phyloP scores from a whole-genome alignment of 2,888 invertebrate species.

The Rhaphigaster nebulosa region DNA sequence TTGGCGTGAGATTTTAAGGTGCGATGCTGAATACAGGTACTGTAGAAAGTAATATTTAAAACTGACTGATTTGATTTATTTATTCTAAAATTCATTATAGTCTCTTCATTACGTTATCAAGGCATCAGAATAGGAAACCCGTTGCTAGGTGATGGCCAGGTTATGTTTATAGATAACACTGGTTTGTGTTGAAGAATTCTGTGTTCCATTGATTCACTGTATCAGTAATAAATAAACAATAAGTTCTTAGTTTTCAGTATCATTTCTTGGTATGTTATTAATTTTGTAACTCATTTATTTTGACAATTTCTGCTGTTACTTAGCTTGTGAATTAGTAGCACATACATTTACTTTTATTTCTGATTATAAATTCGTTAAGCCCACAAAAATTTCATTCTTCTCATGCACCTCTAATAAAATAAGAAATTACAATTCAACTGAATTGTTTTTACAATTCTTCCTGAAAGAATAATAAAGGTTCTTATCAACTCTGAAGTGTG shows the following conservation, averaged over 20 bases:
- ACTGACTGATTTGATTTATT: not conserved
- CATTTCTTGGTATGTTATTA: conserved; percentile 5
- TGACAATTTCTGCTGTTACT: not conserved
- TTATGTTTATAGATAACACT: conserved; percentile 1
- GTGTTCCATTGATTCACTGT: not conserved
- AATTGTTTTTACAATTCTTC: not conserved
- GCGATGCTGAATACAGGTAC: not conserved
- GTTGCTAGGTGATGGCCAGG: conserved; percentile 4
- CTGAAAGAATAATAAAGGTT: not conserved
- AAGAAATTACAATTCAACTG: not conserved
- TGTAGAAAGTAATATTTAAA: not conserved
- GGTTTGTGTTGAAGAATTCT: not conserved
- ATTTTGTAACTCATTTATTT: not conserved
- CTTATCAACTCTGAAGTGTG: not conserved
- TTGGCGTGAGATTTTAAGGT: not conserved
- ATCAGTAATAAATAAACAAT: not conserved
- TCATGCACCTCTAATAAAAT: not conserved
- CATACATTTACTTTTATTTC: not conserved
- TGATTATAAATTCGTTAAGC: not conserved
- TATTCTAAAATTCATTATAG: not conserved
- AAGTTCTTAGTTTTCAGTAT: not conserved
- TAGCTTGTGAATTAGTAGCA: not conserved
- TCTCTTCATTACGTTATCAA: not conserved
- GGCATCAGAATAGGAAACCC: not conserved
- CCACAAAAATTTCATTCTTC: not conserved